These are phyloP conservation scores for Globodera rostochiensis DNA, from an alignment of 1,140 invertebrate species.

Conservation along the genomic window DNA sequence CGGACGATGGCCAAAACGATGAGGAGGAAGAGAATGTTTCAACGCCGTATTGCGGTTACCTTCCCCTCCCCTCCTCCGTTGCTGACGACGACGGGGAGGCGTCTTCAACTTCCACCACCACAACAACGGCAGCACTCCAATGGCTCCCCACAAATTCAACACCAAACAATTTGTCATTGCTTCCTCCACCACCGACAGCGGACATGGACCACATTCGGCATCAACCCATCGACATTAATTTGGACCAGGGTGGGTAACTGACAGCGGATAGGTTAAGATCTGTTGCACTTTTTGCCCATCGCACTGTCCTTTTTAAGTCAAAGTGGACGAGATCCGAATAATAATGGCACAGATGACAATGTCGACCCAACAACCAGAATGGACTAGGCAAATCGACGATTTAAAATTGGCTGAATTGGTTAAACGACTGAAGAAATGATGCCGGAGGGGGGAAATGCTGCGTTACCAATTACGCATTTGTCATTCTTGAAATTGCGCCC, in stretches of 20 bases:
- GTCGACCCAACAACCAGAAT: slow-evolving; percentile 11
- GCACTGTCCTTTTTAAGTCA: neutral
- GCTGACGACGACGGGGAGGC: neutral
- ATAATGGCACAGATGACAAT: slow-evolving; percentile 17
- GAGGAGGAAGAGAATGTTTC: slow-evolving; percentile 18
- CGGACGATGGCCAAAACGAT: neutral
- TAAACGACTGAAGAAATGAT: neutral
- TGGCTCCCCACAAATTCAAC: too few relatives aligned
- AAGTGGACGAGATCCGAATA: slow-evolving; percentile 17
- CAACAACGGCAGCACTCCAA: neutral
- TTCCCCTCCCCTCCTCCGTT: slow-evolving; percentile 11
- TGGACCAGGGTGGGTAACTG: slow-evolving; percentile 20
- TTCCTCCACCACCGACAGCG: neutral
- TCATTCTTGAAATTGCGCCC: too few relatives aligned
- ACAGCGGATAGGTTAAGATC: neutral
- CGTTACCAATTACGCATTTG: too few relatives aligned
- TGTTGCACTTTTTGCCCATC: neutral
- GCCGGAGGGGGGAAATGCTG: neutral
- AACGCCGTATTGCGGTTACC: slow-evolving; percentile 10
- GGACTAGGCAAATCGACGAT: slow-evolving; percentile 19
- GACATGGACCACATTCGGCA: slow-evolving; percentile 10
- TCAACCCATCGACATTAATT: slow-evolving; percentile 12
- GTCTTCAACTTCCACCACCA: neutral
- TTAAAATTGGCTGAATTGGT: slow-evolving; percentile 7
- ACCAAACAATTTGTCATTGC: neutral